Base-by-base conservation (phyloP, 2,888 invertebrate species). In the Amblyjoppa proteus region DNA sequence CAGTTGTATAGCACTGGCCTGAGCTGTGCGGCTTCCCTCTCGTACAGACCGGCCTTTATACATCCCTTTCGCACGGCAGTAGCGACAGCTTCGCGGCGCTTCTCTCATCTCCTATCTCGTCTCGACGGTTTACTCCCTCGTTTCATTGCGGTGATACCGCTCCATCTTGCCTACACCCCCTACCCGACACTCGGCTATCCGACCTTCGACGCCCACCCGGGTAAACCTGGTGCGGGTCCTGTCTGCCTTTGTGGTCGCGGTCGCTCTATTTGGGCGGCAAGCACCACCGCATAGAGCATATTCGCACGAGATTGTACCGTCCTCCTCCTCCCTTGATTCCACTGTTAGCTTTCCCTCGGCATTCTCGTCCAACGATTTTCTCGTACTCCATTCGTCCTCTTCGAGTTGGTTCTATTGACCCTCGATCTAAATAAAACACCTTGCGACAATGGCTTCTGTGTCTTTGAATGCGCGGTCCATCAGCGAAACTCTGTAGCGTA, bases 401-500 rank as follows among this genome's bases (percentile, higher is more conserved):
- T 11, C 66, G 68, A 86, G 83, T 1, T 2, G 38, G 38, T 38
- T 38, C 77, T 90, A 89, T 89, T 91, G 90, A 91, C 90, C 87
- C 89, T 88, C 89, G 90, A 91, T 90, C 90, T 85, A 90, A 92
- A 92, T 92, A 92, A 91, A 90, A 90, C 89, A 87, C 81, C 88
- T 87, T 73, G 80, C 25, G 81, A 89, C 89, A 88, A 89, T 87
- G 80, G 85, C 81, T 80, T 69, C 81, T 34, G 81, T 84, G 28
- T 34, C 73, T 64, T 69, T 49, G 6, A 45, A 58, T 28, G 58
- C 25, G 1, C 58, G 7, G 2, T 13, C 20, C 28, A 4, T 58
- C 20, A 13, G 13, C 45, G 2, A 45, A 45, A 45, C 2, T 13
- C 45, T 45, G 3, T 13, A 11, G 13, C 45, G 45, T 3, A 3